Base-by-base conservation (phyloP, 1,140 invertebrate species). In the Zaprionus kolodkinae region DNA sequence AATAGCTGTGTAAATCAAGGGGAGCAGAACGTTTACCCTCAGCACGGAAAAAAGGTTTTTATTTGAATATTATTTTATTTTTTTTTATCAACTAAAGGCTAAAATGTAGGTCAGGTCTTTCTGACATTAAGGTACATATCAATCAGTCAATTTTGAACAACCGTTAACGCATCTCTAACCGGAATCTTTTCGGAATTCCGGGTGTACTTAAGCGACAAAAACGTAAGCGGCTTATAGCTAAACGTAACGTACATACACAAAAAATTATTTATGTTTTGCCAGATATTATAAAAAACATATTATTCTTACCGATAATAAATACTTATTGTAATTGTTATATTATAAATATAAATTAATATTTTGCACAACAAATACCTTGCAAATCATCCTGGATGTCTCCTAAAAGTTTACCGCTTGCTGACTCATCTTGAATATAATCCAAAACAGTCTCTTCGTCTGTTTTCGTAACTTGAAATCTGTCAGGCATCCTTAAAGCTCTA, bases 401-500 rank as follows among this genome's bases (percentile, higher is more conserved):
- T 48, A 91, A 57, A 52, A 91, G 83, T 60, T 91, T 91, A 27
- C 86, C 90, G 56, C 90, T 88, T 11, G 83, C 87, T 33, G 86
- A 87, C 65, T 91, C 90, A 78, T 91, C 90, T 40, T 88, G 66
- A 43, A 85, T 78, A 72, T 91, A 91, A 60, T 89, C 81, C 72
- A 88, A 81, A 38, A 78, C 76, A 74, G 88, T 81, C 57, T 90
- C 86, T 74, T 91, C 90, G 25, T 91, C 86, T 69, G 90, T 83
- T 81, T 91, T 91, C 60, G 90, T 91, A 45, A 91, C 90, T 85
- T 90, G 91, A 88, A 91, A 91, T 91, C 90, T 91, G 73, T 91
- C 90, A 75, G 90, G 90, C 90, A 91, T 91, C 65, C 68, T 88
- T 76, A 25, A 61, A 21, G 43, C 25, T 68, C n/a, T 63, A 48